Percentiles rank a stretch among this genome's conserved stretches.
Conservation (phyloP, 2,888 invertebrate genomes). For the Melieria picta region DNA sequence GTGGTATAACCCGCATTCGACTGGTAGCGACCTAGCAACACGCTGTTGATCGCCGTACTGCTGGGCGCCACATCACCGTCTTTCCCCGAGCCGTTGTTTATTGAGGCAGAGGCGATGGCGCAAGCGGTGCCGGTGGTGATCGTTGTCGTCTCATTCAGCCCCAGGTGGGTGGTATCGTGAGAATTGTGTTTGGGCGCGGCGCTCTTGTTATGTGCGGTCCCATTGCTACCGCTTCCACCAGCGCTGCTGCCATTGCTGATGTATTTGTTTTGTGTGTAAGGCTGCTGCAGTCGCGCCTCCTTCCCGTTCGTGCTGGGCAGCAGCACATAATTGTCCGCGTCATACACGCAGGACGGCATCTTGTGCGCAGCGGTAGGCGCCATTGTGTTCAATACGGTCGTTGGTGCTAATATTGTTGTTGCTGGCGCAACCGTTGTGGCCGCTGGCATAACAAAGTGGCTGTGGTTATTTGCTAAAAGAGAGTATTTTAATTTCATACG, state of each 20-base stretch:
- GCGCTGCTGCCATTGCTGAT: background rate
- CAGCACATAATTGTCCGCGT: slow-evolving; percentile 9
- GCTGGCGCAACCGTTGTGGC: background rate
- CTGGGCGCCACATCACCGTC: background rate
- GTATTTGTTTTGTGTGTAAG: background rate
- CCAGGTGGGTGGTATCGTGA: background rate
- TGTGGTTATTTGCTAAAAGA: background rate
- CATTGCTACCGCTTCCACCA: background rate
- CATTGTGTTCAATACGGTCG: slow-evolving; percentile 27
- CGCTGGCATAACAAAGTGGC: background rate
- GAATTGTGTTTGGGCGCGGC: background rate
- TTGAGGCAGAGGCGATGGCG: background rate
- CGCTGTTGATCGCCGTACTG: background rate
- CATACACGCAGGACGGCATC: background rate
- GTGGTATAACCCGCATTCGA: background rate
- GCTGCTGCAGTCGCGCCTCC: background rate
- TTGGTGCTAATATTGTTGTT: slow-evolving; percentile 13
- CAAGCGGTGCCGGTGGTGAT: background rate
- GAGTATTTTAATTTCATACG: background rate
- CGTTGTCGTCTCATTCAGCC: background rate
- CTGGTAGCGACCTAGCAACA: background rate
- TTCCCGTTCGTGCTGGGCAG: background rate
- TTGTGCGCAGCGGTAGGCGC: slow-evolving; percentile 17
- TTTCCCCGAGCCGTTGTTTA: background rate
- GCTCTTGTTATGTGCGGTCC: background rate